A percentile compares a stretch with the other conserved stretches of the same genome.
Conservation (phyloP, 1,140 invertebrate genomes). For the Onthophagus taurus region DNA sequence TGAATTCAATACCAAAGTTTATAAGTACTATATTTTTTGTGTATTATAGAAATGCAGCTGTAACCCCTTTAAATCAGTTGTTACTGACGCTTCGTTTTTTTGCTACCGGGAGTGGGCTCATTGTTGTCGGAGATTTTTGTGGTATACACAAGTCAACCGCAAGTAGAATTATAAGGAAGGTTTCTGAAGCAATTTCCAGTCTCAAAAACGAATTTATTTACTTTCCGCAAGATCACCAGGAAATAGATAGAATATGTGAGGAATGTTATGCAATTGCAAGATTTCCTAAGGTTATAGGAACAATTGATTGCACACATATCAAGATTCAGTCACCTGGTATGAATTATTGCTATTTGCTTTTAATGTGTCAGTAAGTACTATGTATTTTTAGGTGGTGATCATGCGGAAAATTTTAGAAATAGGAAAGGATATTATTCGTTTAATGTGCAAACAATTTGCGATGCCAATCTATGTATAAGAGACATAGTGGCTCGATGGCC, state of each 20-base stretch:
- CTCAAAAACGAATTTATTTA: conserved; percentile 11
- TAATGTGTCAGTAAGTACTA: no score
- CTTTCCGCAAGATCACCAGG: conserved; percentile 21
- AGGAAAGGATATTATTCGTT: no score
- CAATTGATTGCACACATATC: conserved; percentile 36
- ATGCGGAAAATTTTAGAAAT: no score
- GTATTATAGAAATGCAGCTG: conserved; percentile 7
- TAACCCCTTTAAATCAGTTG: conserved; percentile 19
- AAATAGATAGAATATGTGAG: conserved; percentile 24
- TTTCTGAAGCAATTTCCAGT: conserved; percentile 25
- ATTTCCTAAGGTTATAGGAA: conserved; percentile 36
- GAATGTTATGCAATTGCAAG: conserved; percentile 27
- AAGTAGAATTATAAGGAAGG: conserved; percentile 19
- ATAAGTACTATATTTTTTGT: no score
- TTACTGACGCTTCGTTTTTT: conserved; percentile 26
- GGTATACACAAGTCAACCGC: conserved; percentile 24
- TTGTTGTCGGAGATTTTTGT: conserved; percentile 25
- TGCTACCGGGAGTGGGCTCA: conserved; percentile 25
- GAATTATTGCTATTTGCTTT: no score
- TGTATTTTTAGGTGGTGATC: no score
- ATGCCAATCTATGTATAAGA: conserved; percentile 30
- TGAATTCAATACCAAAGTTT: no score
- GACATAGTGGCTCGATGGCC: conserved; percentile 36
- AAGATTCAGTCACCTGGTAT: conserved; percentile 30
- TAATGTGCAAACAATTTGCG: no score